phyloP scores from a whole-genome alignment of 2,797 vertebrate genomes.

The Myripristis murdjan region DNA sequence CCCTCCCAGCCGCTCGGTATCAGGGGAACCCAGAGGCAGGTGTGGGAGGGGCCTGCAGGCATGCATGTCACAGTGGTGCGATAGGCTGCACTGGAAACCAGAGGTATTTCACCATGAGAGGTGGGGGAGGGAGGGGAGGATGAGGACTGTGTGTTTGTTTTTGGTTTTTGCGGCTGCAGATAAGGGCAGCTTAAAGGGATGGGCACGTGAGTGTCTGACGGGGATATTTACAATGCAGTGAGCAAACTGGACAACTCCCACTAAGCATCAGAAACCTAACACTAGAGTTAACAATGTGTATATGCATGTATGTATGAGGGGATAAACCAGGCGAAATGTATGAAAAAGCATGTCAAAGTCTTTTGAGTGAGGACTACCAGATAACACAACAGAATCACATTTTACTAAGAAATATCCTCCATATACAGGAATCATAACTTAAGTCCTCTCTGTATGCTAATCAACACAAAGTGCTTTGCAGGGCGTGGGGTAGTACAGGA shows the following conservation, averaged over 20 bases:
- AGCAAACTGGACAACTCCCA: slow-evolving; percentile 63
- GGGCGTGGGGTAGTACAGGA: not conserved
- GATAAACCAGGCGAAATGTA: not conserved
- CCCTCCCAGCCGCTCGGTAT: slow-evolving; percentile 2
- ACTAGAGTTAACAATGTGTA: slow-evolving; percentile 18
- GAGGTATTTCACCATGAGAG: slow-evolving; percentile 30
- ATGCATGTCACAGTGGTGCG: slow-evolving; percentile 4
- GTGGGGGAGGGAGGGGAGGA: slow-evolving; percentile 29
- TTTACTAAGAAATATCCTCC: not conserved
- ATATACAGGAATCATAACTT: not conserved
- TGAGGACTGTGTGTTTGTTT: slow-evolving; percentile 56
- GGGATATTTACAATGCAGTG: slow-evolving; percentile 51
- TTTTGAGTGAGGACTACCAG: not conserved
- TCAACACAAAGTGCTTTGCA: slow-evolving; percentile 14
- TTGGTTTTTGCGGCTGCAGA: slow-evolving; percentile 60
- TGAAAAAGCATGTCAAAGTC: not conserved
- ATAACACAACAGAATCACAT: not conserved
- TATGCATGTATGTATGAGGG: not conserved
- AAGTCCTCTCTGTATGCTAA: slow-evolving; percentile 3
- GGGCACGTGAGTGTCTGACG: slow-evolving; percentile 41
- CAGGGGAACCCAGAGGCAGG: slow-evolving; percentile 10
- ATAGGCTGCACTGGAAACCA: slow-evolving; percentile 56
- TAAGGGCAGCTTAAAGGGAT: slow-evolving; percentile 72
- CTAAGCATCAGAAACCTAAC: slow-evolving; percentile 23
- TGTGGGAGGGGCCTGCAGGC: slow-evolving; percentile 13